A percentile compares a stretch with the other conserved stretches of the same genome.
phyloP scores from a whole-genome alignment of 2,113 vertebrate species.

The Ammodytes dubius region DNA sequence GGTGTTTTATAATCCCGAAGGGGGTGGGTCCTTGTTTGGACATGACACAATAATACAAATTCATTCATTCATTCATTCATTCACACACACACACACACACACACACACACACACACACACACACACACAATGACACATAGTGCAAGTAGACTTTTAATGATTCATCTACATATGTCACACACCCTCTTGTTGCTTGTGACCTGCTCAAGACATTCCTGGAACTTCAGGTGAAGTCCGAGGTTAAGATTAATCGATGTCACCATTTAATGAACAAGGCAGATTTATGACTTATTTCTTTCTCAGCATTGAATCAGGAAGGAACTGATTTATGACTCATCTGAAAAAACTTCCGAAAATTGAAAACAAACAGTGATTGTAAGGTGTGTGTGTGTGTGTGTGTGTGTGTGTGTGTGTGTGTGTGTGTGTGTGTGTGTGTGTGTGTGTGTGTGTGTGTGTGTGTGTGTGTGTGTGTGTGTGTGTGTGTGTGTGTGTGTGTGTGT shows the following conservation, averaged over 20 bases:
- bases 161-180: conserved; percentile 9
- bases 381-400: too few species aligned
- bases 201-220: not conserved
- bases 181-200: not conserved
- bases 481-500: too few species aligned
- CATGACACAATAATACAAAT: too few species aligned
- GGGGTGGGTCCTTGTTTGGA: too few species aligned
- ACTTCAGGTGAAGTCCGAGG: not conserved
- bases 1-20: too few species aligned
- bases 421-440: too few species aligned
- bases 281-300: not conserved
- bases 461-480: too few species aligned
- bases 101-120: not conserved
- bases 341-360: not conserved
- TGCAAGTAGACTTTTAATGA: conserved; percentile 9
- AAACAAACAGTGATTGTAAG: not conserved
- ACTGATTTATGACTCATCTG: not conserved
- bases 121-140: conserved; percentile 20
- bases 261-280: not conserved
- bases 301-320: not conserved
- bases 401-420: too few species aligned
- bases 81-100: too few species aligned
- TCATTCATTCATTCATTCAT: too few species aligned
- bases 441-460: too few species aligned
- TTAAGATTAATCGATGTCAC: not conserved